A percentile compares a stretch with the other conserved stretches of the same genome.
Conservation (phyloP, 23 tunicate genomes). For the Pegea sp. region DNA sequence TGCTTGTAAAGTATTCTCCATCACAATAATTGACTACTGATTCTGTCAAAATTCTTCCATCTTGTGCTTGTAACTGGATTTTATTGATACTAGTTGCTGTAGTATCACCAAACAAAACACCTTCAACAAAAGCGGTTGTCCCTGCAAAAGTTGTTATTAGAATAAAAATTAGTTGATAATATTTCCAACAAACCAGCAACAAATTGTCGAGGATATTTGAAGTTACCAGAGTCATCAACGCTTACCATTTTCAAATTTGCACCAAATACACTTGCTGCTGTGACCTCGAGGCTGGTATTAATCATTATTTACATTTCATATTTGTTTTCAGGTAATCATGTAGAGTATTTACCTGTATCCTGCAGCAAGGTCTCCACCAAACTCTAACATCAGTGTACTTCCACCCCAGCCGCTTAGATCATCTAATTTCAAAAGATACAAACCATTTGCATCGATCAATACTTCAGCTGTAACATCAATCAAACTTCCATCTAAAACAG, state of each 20-base stretch:
- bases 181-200: too few species aligned
- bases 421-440: neutral
- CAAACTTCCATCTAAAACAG: too few species aligned
- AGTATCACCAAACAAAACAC: neutral
- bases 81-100: neutral
- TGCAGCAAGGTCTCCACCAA: neutral
- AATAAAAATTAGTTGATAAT: too few species aligned
- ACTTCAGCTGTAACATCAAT: neutral
- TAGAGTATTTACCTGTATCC: conserved; percentile 3
- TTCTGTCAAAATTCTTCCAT: conserved; percentile 1
- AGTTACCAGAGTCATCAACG: too few species aligned
- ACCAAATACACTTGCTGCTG: too few species aligned
- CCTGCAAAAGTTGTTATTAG: too few species aligned
- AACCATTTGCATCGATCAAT: neutral
- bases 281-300: too few species aligned
- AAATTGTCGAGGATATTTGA: too few species aligned
- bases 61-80: neutral
- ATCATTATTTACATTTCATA: too few species aligned
- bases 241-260: too few species aligned
- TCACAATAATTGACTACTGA: neutral
- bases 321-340: too few species aligned
- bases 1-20: conserved; percentile 7
- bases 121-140: neutral
- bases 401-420: neutral
- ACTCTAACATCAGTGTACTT: neutral